These are phyloP conservation scores for Onychorhynchus coronatus DNA, from an alignment of 2,113 vertebrate genomes.

Conservation along the genomic window DNA sequence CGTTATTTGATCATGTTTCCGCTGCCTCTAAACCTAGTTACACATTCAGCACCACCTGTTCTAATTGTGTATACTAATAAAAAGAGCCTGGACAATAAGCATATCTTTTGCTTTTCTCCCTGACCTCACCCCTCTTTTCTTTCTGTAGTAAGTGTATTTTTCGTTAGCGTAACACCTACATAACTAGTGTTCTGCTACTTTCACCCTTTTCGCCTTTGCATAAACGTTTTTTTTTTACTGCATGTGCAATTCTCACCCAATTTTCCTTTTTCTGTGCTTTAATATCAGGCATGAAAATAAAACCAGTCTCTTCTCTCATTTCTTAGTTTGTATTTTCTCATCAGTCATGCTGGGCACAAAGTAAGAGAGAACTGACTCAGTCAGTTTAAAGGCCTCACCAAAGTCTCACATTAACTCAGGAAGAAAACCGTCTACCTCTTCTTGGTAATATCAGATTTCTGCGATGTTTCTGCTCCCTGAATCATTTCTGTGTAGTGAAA, in stretches of 20 bases:
- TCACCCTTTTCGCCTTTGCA: background rate
- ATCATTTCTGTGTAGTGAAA: background rate
- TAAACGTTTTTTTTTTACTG: background rate
- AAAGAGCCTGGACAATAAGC: background rate
- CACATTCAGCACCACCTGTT: background rate
- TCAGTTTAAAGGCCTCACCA: background rate
- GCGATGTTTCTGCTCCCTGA: background rate
- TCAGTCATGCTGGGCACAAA: background rate
- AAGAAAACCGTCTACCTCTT: background rate
- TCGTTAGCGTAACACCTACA: background rate
- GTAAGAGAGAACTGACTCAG: background rate
- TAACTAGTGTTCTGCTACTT: background rate
- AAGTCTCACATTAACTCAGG: background rate
- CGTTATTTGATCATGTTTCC: background rate
- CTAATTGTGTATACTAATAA: background rate
- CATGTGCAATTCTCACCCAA: background rate
- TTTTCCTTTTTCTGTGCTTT: background rate
- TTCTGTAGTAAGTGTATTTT: background rate
- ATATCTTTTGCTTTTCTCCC: background rate
- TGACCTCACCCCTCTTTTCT: background rate
- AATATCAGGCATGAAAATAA: background rate
- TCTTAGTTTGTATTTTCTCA: background rate
- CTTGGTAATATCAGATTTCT: background rate
- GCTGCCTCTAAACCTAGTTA: background rate
- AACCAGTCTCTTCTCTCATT: background rate